phyloP scores from a whole-genome alignment of 2,113 vertebrate species.

The Leptocoma aspasia region DNA sequence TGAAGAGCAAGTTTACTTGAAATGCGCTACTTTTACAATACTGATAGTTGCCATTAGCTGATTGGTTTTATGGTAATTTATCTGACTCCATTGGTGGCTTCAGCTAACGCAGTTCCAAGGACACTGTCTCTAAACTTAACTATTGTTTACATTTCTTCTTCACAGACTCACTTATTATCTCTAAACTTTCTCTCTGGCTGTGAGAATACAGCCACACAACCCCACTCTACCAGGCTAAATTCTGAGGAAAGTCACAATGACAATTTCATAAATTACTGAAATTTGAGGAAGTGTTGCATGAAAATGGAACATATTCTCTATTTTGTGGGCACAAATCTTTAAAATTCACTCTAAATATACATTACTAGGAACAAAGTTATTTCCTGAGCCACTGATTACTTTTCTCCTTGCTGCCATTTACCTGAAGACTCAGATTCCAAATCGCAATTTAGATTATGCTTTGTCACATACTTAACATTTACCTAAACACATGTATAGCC shows the following conservation, averaged over 20 bases:
- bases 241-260: background rate
- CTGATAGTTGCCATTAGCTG: too few relatives aligned
- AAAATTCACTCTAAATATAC: background rate
- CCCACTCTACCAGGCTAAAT: background rate
- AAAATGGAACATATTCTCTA: accelerated
- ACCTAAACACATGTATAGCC: accelerated
- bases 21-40: too few relatives aligned
- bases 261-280: background rate
- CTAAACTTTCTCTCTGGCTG: too few relatives aligned
- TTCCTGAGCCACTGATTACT: background rate
- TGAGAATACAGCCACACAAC: too few relatives aligned
- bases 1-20: too few relatives aligned
- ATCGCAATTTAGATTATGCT: background rate
- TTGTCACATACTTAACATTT: background rate
- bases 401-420: background rate
- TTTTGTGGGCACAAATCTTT: background rate
- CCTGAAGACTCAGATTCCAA: background rate
- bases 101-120: too few relatives aligned
- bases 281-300: background rate
- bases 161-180: too few relatives aligned
- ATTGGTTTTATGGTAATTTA: too few relatives aligned
- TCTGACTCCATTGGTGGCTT: too few relatives aligned
- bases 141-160: too few relatives aligned
- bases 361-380: background rate
- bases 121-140: too few relatives aligned